Percentiles rank a stretch among this genome's conserved stretches.
phyloP scores from a whole-genome alignment of 2,113 vertebrate genomes.

The Dromas ardeola region DNA sequence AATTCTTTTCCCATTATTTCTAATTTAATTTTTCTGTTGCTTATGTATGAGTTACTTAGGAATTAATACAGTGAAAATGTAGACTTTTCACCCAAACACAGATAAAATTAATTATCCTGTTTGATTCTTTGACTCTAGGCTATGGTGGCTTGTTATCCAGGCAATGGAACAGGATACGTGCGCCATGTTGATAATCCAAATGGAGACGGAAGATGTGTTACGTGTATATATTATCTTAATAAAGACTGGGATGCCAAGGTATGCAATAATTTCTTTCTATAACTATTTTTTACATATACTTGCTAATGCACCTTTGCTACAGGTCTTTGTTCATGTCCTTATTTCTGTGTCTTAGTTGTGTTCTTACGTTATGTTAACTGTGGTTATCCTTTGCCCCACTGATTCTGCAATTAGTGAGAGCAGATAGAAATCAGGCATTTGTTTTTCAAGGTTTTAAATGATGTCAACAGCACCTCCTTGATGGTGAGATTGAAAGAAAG shows the following conservation, averaged over 20 bases:
- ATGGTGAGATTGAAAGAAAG: not conserved
- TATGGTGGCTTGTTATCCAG: constrained; percentile 97
- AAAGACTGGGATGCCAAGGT: constrained; percentile 97
- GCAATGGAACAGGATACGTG: constrained; percentile 93
- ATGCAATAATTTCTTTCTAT: constrained; percentile 43
- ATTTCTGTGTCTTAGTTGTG: not conserved
- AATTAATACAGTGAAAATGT: not conserved
- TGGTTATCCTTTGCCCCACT: not conserved
- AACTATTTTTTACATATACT: not conserved
- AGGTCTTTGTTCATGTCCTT: not conserved
- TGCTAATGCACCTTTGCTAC: not conserved
- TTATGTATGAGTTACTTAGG: not conserved
- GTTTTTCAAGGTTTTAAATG: not conserved
- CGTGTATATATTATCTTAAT: constrained; percentile 99
- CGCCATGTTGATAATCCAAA: constrained; percentile 97
- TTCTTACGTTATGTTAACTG: not conserved
- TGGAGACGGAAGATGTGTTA: constrained; percentile 94
- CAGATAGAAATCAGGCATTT: not conserved
- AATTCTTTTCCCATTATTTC: not conserved
- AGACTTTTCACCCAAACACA: not conserved
- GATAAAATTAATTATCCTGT: not conserved
- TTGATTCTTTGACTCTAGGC: constrained; percentile 78
- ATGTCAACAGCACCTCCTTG: not conserved
- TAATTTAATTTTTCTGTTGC: not conserved
- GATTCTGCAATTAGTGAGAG: not conserved